Conservation (phyloP, 2,113 vertebrate species). For the Ardeotis arabs region DNA sequence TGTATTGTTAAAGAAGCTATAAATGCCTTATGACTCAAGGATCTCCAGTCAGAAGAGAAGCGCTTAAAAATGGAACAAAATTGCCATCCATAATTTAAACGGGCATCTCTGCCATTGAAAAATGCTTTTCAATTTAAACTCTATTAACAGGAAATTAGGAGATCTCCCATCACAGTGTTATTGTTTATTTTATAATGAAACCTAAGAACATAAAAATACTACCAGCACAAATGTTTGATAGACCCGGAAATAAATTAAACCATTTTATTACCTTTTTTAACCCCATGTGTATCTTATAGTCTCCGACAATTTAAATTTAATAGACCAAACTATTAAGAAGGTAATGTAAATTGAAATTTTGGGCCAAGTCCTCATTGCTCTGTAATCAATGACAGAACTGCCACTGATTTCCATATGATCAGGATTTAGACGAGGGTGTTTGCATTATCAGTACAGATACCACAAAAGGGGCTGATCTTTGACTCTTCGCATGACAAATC, state of each 20-base stretch:
- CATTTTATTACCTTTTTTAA: conserved; percentile 1
- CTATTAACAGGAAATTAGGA: conserved; percentile 65
- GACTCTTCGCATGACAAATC: neutral
- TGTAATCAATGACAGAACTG: neutral
- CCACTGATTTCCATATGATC: neutral
- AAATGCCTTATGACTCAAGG: conserved; percentile 24
- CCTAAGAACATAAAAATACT: conserved; percentile 38
- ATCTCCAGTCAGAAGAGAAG: conserved; percentile 28
- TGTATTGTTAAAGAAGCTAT: neutral
- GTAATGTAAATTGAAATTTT: neutral
- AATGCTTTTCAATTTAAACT: conserved; percentile 59
- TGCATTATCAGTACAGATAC: neutral
- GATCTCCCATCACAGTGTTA: conserved; percentile 20
- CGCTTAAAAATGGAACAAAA: conserved; percentile 40
- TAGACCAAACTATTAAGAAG: conserved; percentile 1
- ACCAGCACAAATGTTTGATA: conserved; percentile 8
- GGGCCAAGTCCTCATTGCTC: neutral
- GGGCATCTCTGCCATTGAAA: conserved; percentile 32
- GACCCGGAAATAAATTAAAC: conserved; percentile 39
- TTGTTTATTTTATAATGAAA: conserved; percentile 58
- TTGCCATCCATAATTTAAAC: conserved; percentile 51
- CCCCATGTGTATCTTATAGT: neutral
- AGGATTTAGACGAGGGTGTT: neutral
- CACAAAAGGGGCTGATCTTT: neutral
- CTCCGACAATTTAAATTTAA: conserved; percentile 13